These are phyloP conservation scores for Enteromius unitaeniatus DNA, from an alignment of 2,797 vertebrate genomes.

Conservation along the genomic window DNA sequence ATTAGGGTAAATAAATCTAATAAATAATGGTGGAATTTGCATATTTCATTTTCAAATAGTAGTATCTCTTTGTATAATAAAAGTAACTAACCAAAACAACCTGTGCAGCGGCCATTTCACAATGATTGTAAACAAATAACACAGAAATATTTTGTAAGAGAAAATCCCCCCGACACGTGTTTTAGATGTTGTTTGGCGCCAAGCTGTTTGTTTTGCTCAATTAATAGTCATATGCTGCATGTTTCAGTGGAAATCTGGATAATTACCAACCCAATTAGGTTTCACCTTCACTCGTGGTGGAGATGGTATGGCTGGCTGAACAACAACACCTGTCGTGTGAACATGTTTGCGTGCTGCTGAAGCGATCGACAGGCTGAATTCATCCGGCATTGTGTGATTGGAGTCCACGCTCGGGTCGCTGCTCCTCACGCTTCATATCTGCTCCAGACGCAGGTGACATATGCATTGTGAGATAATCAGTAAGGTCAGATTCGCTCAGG, in stretches of 20 bases:
- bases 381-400: background rate
- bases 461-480: constrained; percentile 59
- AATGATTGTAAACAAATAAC: constrained; percentile 42
- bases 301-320: constrained; percentile 26
- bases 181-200: constrained; percentile 51
- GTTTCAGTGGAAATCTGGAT: constrained; percentile 65
- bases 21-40: background rate
- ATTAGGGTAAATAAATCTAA: background rate
- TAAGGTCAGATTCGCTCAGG: constrained; percentile 60
- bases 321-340: constrained; percentile 26
- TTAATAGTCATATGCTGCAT: constrained; percentile 63
- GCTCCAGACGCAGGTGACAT: constrained; percentile 24
- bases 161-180: constrained; percentile 58
- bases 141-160: constrained; percentile 54
- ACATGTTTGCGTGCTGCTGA: background rate
- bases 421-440: constrained; percentile 11
- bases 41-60: no score
- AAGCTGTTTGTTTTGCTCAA: constrained; percentile 64
- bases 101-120: background rate
- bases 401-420: background rate
- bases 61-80: background rate
- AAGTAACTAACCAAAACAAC: background rate
- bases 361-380: background rate
- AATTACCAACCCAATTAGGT: constrained; percentile 68
- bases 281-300: constrained; percentile 60